phyloP scores from a whole-genome alignment of 1,140 invertebrate species.

The Philotrypesis tridentata region DNA sequence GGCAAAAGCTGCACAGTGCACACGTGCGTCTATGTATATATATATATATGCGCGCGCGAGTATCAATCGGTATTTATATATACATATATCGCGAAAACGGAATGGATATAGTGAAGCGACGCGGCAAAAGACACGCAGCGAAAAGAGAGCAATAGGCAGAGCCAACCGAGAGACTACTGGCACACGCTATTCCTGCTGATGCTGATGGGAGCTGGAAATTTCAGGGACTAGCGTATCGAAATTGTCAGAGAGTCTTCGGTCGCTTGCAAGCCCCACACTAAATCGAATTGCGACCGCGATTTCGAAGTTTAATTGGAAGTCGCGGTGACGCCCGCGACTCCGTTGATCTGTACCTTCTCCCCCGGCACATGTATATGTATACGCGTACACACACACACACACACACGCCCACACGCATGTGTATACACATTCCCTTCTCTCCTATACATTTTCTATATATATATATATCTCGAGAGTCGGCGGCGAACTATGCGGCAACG shows the following conservation, averaged over 20 bases:
- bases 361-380: too few relatives aligned
- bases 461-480: not conserved
- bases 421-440: too few relatives aligned
- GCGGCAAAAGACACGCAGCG: not conserved
- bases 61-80: too few relatives aligned
- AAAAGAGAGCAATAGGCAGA: not conserved
- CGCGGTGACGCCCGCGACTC: slow-evolving; percentile 44
- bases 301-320: slow-evolving; percentile 55
- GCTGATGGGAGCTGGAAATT: slow-evolving; percentile 4
- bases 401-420: too few relatives aligned
- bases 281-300: slow-evolving; percentile 35
- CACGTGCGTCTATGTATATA: not conserved
- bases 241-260: not conserved
- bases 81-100: not conserved
- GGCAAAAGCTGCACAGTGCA: not conserved
- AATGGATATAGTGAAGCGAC: not conserved
- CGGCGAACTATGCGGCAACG: not conserved
- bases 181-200: not conserved
- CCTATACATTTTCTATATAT: not conserved
- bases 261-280: not conserved
- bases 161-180: too few relatives aligned
- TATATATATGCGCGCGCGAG: too few relatives aligned
- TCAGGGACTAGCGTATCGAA: slow-evolving; percentile 14
- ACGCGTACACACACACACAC: too few relatives aligned
- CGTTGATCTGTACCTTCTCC: slow-evolving; percentile 8